Conservation (phyloP, 2,888 invertebrate genomes). For the Malthinus flaveolus region DNA sequence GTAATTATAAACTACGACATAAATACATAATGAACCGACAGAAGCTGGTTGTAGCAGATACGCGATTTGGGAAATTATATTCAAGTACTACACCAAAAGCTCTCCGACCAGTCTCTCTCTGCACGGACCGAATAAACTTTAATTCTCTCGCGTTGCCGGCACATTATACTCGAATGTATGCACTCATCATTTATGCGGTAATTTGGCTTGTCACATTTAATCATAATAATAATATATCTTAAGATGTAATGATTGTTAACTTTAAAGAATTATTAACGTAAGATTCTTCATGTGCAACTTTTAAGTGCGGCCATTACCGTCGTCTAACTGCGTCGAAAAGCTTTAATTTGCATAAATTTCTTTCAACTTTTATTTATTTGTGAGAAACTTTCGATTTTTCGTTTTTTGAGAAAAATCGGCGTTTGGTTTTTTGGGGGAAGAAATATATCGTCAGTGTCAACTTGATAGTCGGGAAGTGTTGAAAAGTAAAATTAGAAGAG, state of each 20-base stretch:
- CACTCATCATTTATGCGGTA: slow-evolving; percentile 39
- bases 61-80: slow-evolving; percentile 34
- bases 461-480: not conserved
- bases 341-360: not conserved
- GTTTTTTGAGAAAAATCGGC: too few species aligned
- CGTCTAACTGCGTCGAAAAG: not conserved
- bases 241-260: slow-evolving; percentile 2
- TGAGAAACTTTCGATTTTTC: too few species aligned
- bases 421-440: too few species aligned
- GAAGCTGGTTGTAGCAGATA: slow-evolving; percentile 38
- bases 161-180: slow-evolving; percentile 35
- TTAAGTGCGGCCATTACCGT: not conserved
- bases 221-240: slow-evolving; percentile 35
- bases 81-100: slow-evolving; percentile 25
- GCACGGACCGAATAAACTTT: slow-evolving; percentile 7
- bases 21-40: slow-evolving; percentile 49
- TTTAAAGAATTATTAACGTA: not conserved
- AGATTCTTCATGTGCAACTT: not conserved
- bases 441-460: not conserved
- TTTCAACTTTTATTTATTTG: too few species aligned
- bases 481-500: slow-evolving; percentile 3
- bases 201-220: slow-evolving; percentile 38
- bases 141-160: slow-evolving; percentile 27
- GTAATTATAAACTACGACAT: slow-evolving; percentile 53
- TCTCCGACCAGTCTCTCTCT: not conserved